These are phyloP conservation scores for Rafetus swinhoei DNA, from an alignment of 2,113 vertebrate species.

Conservation along the genomic window DNA sequence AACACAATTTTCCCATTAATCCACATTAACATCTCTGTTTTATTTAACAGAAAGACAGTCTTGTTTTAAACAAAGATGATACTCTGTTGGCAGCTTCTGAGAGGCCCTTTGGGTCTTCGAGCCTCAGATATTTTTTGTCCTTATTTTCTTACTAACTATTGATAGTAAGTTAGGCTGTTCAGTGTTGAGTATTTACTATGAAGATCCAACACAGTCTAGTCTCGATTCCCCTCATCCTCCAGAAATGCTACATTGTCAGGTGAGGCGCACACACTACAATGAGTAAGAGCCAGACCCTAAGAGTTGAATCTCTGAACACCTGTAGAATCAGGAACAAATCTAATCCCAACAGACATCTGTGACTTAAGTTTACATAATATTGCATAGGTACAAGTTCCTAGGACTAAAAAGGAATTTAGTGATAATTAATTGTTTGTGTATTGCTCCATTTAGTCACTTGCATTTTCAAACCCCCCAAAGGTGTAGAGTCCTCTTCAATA, in stretches of 20 bases:
- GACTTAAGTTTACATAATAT: background rate
- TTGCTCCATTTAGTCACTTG: background rate
- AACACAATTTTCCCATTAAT: background rate
- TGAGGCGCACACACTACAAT: background rate
- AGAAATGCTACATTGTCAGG: background rate
- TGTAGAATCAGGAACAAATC: background rate
- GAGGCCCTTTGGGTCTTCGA: background rate
- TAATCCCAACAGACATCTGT: background rate
- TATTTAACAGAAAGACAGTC: slow-evolving; percentile 11
- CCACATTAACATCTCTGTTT: background rate
- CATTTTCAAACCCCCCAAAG: background rate
- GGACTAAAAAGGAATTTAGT: background rate
- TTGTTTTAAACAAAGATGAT: background rate
- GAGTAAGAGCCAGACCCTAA: background rate
- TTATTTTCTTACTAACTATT: background rate
- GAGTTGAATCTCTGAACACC: background rate
- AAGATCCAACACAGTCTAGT: background rate
- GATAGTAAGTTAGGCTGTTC: background rate
- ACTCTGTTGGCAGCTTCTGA: background rate
- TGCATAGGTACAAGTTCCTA: background rate
- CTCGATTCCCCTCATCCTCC: background rate
- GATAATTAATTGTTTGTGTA: background rate
- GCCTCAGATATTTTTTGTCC: background rate
- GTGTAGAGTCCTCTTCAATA: background rate
- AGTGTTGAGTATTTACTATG: background rate